Evolutionary conservation across 2,113 vertebrate genomes (phyloP), one percentile per base, ranked within the genome.

Genomic region (Psammodynastes pulverulentus): DNA sequence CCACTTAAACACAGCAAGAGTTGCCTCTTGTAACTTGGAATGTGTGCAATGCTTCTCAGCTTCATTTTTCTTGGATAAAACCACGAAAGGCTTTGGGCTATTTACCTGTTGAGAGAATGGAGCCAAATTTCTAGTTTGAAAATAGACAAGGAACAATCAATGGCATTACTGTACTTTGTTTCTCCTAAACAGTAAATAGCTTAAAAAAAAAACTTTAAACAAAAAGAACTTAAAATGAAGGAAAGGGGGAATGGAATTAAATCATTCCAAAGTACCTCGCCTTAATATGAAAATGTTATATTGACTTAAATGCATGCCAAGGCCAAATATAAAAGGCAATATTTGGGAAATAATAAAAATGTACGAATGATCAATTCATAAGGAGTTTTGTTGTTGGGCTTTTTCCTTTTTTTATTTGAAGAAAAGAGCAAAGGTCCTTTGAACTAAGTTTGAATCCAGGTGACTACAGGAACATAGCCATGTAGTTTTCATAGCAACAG

Each of bases 71-170:
- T 87, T 96, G 95, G 91, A 97, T 96, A 97, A 97, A 97, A 96
- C 94, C 93, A 94, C 96, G 97, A 97, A 97, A 96, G 93, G 93
- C 97, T 97, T 97, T 96, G 96, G 96, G 97, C 97, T 98, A 97
- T 98, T 98, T 98, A 98, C 97, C 97, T 98, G 96, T 97, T 98
- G 97, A 98, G 97, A 97, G 97, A 96, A 97, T 96, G 95, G 97
- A 97, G 97, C 96, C 97, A 93, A 97, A 97, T 97, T 97, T 97
- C 97, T 94, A 97, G 95, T 97, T 97, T 97, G 92, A 91, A 97
- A 98, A 92, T 43, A 97, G 97, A 97, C 98, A 98, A 98, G 97
- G 97, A 97, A 97, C 97, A 98, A 97, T 98, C 97, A 98, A 98
- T 98, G 97, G 97, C 96, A 97, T 98, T 98, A 96, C 62, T 34